Base-by-base conservation (phyloP, 1,140 invertebrate species). In the Helicorthomorpha holstii region DNA sequence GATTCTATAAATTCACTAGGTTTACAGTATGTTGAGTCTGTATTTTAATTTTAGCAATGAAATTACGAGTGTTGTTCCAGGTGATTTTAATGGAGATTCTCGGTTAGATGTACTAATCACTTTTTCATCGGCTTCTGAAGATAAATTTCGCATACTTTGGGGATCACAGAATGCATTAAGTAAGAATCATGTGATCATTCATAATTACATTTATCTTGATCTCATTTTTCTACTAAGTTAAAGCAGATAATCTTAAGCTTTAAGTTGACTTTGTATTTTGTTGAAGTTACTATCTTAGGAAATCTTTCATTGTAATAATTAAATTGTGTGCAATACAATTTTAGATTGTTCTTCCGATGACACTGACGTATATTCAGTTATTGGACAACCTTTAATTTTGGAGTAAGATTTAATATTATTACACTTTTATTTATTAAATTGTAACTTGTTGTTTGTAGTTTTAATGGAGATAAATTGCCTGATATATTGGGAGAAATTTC, bases 41-140 rank as follows among this genome's bases (percentile, higher is more conserved):
- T 49, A 22, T 27, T 49, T 23, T n/a, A 27, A 29, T 45, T 50
- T 2, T 27, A 50, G 49, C n/a, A 27, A 42, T 23, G 27, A 19
- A 4, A 44, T 34, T 34, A 52, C 53, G 27, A 68, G 67, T 57
- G 76, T 94, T 3, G 81, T 92, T 1, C 90, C 91, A 23, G 90
- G 86, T 1, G 91, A 97, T 65, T 96, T 87, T 66, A 85, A 93
- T 71, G 91, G 91, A 1, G 90, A 96, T 72, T 84, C 85, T 2
- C 77, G 85, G 41, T 90, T 96, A 86, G 92, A 96, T 69, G 72
- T 95, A 14, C 61, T 95, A 46, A 73, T 95, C 0, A 82, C 83
- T 1, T 75, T 79, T 2, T 54, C 45, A 45, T 56, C 64, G 46
- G 57, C 61, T 52, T 21, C 44, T 27, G 56, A 52, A 14, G 55